These are phyloP conservation scores for Tapirus terrestris DNA, from an alignment of 2,113 vertebrate genomes.

Conservation along the genomic window DNA sequence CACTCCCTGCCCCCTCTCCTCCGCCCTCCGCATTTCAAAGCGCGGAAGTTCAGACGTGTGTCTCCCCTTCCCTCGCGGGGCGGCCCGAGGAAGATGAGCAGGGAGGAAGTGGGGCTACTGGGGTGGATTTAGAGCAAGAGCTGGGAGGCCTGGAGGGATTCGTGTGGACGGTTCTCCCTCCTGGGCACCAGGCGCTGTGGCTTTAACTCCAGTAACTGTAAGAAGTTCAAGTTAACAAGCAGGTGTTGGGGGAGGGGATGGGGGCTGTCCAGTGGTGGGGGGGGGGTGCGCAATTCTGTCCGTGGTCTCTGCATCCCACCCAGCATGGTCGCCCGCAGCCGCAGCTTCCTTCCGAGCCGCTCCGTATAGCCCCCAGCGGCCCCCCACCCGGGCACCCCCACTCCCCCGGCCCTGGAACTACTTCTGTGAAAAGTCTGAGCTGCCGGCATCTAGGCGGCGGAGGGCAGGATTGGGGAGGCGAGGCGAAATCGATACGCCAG, in stretches of 20 bases:
- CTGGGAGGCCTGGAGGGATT: not conserved
- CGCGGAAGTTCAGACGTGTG: conserved; percentile 51
- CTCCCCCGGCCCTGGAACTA: conserved; percentile 64
- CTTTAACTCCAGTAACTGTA: conserved; percentile 66
- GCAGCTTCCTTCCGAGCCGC: not conserved
- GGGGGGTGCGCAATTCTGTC: not conserved
- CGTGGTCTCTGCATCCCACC: not conserved
- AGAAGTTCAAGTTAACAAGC: conserved; percentile 78
- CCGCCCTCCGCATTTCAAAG: not conserved
- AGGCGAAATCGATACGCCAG: not conserved
- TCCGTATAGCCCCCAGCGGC: not conserved
- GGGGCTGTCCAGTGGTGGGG: not conserved
- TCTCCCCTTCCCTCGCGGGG: conserved; percentile 26
- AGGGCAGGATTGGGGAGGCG: not conserved
- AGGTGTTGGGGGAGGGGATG: conserved; percentile 59
- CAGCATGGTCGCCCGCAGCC: not conserved
- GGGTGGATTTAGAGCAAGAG: not conserved
- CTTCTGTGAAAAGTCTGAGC: conserved; percentile 74
- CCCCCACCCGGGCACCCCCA: conserved; percentile 14
- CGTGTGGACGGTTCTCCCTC: not conserved
- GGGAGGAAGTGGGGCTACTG: not conserved
- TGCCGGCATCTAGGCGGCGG: not conserved
- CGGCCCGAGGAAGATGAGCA: not conserved
- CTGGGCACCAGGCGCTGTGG: not conserved
- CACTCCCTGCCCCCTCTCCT: not conserved